Conservation (phyloP, 2,113 vertebrate genomes). For the Marmota monax region DNA sequence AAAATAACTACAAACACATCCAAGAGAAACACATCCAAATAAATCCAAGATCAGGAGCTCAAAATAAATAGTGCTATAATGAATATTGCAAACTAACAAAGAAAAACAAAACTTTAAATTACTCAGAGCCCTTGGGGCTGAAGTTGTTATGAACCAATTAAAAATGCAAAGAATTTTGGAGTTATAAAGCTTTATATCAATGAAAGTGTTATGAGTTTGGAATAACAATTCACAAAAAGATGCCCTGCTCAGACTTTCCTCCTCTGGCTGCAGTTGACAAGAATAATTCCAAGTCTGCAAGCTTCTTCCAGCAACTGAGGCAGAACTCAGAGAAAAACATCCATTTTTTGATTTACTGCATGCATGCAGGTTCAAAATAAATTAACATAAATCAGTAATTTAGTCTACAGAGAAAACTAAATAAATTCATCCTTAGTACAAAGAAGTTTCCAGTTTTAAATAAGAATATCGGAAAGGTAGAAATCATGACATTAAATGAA, state of each 20-base stretch:
- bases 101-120: slow-evolving; percentile 55
- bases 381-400: not conserved
- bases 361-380: slow-evolving; percentile 29
- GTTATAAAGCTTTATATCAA: not conserved
- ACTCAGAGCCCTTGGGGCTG: slow-evolving; percentile 20
- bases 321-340: not conserved
- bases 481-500: slow-evolving; percentile 22
- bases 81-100: slow-evolving; percentile 53
- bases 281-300: not conserved
- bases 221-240: not conserved
- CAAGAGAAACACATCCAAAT: slow-evolving; percentile 68
- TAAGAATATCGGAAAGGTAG: not conserved
- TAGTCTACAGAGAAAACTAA: not conserved
- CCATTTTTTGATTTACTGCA: not conserved
- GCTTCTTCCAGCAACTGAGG: not conserved
- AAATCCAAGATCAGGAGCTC: slow-evolving; percentile 71
- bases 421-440: not conserved
- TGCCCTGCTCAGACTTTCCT: not conserved
- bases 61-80: slow-evolving; percentile 63
- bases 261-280: not conserved
- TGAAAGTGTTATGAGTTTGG: not conserved
- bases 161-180: slow-evolving; percentile 44
- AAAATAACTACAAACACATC: slow-evolving; percentile 73
- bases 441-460: not conserved
- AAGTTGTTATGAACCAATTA: slow-evolving; percentile 70